A percentile compares a stretch with the other conserved stretches of the same genome.
Conservation (phyloP, 2,888 invertebrate species). For the Drosophila paranaensis region DNA sequence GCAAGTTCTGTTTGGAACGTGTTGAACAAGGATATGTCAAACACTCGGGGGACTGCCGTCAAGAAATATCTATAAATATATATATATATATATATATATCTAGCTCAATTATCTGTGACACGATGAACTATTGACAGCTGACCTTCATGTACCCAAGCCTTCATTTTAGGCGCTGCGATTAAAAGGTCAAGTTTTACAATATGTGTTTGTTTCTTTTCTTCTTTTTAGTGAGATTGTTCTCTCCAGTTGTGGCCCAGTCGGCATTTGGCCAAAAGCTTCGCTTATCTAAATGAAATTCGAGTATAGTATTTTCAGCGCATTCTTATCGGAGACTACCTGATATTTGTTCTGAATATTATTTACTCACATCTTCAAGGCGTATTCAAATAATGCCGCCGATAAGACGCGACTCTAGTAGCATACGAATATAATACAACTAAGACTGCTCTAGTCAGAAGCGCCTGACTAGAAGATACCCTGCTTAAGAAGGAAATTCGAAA, state of each 20-base stretch:
- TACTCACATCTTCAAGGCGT: constrained; percentile 40
- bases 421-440: constrained; percentile 9
- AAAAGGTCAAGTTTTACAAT: not conserved
- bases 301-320: constrained; percentile 27
- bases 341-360: constrained; percentile 57
- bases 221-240: not conserved
- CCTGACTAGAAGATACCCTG: not conserved
- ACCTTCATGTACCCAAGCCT: constrained; percentile 20
- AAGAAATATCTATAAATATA: constrained; percentile 17
- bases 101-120: constrained; percentile 57
- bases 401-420: constrained; percentile 26
- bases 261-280: not conserved
- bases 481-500: too few relatives aligned
- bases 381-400: constrained; percentile 65
- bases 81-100: constrained; percentile 23
- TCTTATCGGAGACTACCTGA: constrained; percentile 62
- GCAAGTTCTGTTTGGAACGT: constrained; percentile 24
- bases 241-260: not conserved
- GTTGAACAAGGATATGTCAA: constrained; percentile 68
- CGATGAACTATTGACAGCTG: constrained; percentile 58
- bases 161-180: not conserved
- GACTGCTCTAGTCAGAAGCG: not conserved
- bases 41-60: constrained; percentile 62
- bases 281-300: constrained; percentile 44
- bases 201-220: not conserved